Base-by-base conservation (phyloP, 2,888 invertebrate species). In the Andrena flavipes region DNA sequence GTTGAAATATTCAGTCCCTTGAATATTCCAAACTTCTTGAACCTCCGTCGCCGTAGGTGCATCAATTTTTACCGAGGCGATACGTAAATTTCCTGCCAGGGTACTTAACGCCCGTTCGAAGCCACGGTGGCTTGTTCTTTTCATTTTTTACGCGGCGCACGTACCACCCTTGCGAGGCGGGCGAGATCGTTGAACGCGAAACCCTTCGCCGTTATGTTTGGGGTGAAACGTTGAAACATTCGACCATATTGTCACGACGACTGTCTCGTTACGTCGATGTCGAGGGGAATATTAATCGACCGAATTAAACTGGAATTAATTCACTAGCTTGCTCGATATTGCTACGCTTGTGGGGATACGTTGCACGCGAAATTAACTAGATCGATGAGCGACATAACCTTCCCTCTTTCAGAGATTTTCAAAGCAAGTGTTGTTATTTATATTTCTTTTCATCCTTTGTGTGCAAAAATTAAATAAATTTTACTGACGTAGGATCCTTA, bases 221-320 rank as follows among this genome's bases (percentile, higher is more conserved):
- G 20, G 13, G n/a, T 56, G 33, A 68, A 33, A 20, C n/a, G 23
- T 42, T 69, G 13, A 26, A 13, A 33, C 20, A 13, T 51, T 68
- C 56, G 16, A 20, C 16, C 30, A 56, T 30, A 30, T 33, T 35
- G 49, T 29, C 16, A 26, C 48, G 29, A 29, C 42, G n/a, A 16
- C 26, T 64, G 16, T 48, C 26, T 64, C 64, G 26, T 13, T 49
- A 64, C 23, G 48, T 26, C 26, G 10, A 26, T 23, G 8, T 49
- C 49, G 26, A 29, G 42, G 8, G 8, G 65, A 65, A 65, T 65
- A 49, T 49, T 65, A 48, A 49, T 65, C 65, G 29, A n/a, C 10
- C 42, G 26, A 48, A 64, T 64, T 64, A 48, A 35, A 48, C 20
- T 48, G 26, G 16, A 64, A 64, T 64, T 48, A 63, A 63, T 35